These are phyloP conservation scores for Sturnira hondurensis DNA, from an alignment of 2,113 vertebrate genomes.

Conservation along the genomic window DNA sequence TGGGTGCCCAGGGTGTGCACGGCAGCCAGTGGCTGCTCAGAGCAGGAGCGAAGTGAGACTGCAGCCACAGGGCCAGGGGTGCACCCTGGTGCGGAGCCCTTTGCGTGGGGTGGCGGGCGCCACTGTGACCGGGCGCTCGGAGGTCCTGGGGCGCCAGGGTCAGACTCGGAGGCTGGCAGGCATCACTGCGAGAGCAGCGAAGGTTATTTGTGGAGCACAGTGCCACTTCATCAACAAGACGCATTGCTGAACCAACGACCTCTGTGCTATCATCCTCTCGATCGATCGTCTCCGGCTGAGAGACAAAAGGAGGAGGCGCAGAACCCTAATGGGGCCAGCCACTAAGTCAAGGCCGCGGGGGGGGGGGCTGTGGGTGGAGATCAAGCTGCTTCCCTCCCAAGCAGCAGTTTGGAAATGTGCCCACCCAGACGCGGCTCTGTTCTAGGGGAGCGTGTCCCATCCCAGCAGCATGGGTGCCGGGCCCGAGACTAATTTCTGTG, in stretches of 20 bases:
- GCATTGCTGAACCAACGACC: rapidly evolving
- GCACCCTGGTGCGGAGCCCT: rapidly evolving
- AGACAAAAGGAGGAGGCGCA: not conserved
- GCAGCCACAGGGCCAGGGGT: not conserved
- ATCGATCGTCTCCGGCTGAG: not conserved
- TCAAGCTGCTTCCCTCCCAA: not conserved
- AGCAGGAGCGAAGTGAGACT: not conserved
- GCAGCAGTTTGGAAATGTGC: not conserved
- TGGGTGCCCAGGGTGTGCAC: too few relatives aligned
- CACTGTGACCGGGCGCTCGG: not conserved
- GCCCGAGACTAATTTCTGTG: too few relatives aligned
- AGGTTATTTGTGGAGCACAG: not conserved
- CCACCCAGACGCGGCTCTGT: not conserved
- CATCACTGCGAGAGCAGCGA: not conserved
- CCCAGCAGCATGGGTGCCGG: too few relatives aligned
- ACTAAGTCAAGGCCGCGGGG: not conserved
- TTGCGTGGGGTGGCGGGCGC: not conserved
- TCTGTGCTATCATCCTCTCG: not conserved
- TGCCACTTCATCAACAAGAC: not conserved
- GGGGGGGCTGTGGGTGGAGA: rapidly evolving
- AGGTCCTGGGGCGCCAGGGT: rapidly evolving
- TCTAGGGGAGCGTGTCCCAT: not conserved
- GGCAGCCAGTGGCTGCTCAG: not conserved
- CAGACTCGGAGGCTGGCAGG: not conserved
- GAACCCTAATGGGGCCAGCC: not conserved